phyloP scores from a whole-genome alignment of 2,888 invertebrate species.

The Cosmia pyralina region DNA sequence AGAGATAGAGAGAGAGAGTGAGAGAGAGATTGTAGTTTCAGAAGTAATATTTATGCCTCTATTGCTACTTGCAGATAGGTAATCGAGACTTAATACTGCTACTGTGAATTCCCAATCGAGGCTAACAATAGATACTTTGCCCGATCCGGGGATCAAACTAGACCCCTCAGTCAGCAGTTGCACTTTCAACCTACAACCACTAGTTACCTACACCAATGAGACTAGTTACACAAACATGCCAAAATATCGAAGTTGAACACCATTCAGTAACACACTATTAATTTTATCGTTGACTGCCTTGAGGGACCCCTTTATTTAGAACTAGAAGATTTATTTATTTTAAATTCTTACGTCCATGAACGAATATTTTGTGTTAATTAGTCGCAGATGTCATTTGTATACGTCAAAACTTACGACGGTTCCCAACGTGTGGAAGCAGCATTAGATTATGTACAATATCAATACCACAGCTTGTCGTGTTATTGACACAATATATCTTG shows the following conservation, averaged over 20 bases:
- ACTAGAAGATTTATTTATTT: slow-evolving; percentile 22
- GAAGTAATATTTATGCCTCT: neutral
- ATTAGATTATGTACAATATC: slow-evolving; percentile 20
- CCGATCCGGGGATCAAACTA: neutral
- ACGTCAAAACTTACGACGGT: slow-evolving; percentile 10
- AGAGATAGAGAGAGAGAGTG: too few relatives aligned
- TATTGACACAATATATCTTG: slow-evolving; percentile 48
- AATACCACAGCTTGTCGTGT: slow-evolving; percentile 17
- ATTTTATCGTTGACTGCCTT: slow-evolving; percentile 25
- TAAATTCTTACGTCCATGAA: slow-evolving; percentile 18
- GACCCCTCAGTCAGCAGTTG: neutral
- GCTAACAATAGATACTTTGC: neutral
- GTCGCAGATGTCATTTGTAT: slow-evolving; percentile 49
- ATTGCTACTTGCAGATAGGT: neutral
- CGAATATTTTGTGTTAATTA: slow-evolving; percentile 48
- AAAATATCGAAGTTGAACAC: slow-evolving; percentile 5
- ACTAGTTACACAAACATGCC: neutral
- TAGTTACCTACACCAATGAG: neutral
- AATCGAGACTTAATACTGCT: too few relatives aligned
- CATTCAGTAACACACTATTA: slow-evolving; percentile 1
- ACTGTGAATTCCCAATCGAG: too few relatives aligned
- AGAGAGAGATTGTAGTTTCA: too few relatives aligned
- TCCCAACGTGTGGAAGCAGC: slow-evolving; percentile 19
- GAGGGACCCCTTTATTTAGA: slow-evolving; percentile 28
- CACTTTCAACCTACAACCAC: too few relatives aligned